These are phyloP conservation scores for Scelioninae gen. 1 DNA, from an alignment of 2,888 invertebrate genomes.

Conservation along the genomic window DNA sequence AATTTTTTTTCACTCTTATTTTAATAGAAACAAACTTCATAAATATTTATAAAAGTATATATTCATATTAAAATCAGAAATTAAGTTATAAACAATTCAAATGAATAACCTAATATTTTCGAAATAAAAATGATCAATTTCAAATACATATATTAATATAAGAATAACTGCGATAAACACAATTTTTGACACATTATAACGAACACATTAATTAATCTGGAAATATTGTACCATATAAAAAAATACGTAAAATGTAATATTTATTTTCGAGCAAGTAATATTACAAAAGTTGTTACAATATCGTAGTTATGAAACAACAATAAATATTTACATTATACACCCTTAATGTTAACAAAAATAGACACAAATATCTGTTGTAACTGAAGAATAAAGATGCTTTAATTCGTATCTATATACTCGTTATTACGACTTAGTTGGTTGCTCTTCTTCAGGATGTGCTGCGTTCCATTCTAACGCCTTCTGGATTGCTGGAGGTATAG, in stretches of 20 bases:
- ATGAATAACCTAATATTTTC: no score
- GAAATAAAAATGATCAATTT: no score
- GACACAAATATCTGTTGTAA: conserved; percentile 10
- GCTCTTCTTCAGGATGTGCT: conserved; percentile 77
- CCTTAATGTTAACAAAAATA: conserved; percentile 28
- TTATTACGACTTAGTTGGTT: conserved; percentile 55
- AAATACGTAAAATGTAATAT: conserved; percentile 13
- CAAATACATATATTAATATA: no score
- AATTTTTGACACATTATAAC: no score
- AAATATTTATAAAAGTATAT: no score
- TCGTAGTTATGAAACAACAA: conserved; percentile 12
- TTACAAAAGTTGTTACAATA: conserved; percentile 24
- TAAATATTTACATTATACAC: conserved; percentile 57
- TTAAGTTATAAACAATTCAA: no score
- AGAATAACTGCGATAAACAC: no score
- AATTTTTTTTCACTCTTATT: background rate
- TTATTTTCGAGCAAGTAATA: conserved; percentile 33
- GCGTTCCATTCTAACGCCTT: conserved; percentile 82
- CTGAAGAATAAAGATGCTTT: background rate
- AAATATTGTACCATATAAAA: no score
- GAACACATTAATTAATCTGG: no score
- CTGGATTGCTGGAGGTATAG: conserved; percentile 82
- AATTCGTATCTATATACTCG: background rate
- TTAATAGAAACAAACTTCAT: background rate
- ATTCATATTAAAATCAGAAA: no score